Evolutionary conservation across 92 coral and sea anemone genomes (phyloP).

Genomic region (Epizoanthus stellaris): DNA sequence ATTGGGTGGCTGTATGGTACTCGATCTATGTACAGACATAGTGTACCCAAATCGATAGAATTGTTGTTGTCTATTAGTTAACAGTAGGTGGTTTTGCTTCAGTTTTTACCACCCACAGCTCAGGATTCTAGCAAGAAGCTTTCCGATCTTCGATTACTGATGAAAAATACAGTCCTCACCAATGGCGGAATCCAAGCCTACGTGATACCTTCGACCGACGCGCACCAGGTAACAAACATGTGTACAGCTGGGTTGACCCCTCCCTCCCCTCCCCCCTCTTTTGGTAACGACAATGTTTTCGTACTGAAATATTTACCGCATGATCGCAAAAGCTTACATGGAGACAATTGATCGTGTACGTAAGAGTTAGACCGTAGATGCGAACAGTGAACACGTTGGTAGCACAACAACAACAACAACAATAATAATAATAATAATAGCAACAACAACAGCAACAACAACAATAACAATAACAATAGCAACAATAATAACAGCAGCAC

Average conservation of each 20-base stretch:
- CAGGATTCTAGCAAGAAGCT: conserved; percentile 27
- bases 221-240: conserved; percentile 30
- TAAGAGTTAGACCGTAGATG: no score
- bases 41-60: not conserved
- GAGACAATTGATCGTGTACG: no score
- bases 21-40: no score
- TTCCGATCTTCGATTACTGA: conserved; percentile 15
- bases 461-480: no score
- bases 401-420: not conserved
- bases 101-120: conserved; percentile 37
- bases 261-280: not conserved
- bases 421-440: not conserved
- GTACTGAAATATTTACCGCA: no score
- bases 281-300: no score
- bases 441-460: no score
- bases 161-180: conserved; percentile 19
- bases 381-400: no score
- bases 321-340: no score
- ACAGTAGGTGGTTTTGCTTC: not conserved
- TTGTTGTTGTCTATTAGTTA: not conserved
- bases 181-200: conserved; percentile 40
- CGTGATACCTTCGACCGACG: conserved; percentile 35
- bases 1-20: no score
- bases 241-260: no score
- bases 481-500: no score